These are phyloP conservation scores for Melospiza georgiana DNA, from an alignment of 2,113 vertebrate species.

Conservation along the genomic window DNA sequence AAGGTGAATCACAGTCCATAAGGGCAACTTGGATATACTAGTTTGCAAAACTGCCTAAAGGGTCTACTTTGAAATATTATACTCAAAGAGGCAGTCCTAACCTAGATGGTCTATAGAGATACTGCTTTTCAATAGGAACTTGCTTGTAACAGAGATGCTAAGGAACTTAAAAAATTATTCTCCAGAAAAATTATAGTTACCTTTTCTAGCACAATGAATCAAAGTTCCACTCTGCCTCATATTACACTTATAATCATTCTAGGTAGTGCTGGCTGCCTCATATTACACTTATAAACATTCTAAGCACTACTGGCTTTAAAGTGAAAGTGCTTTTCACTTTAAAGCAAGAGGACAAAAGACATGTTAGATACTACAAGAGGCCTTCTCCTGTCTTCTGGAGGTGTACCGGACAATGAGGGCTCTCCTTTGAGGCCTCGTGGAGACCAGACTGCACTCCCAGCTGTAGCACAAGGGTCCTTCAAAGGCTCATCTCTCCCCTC, in stretches of 20 bases:
- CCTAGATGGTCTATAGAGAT: neutral
- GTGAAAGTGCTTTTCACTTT: neutral
- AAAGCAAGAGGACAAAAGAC: neutral
- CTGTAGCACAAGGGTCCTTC: neutral
- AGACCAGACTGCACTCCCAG: neutral
- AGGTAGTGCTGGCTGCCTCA: neutral
- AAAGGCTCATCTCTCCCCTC: neutral
- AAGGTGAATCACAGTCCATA: neutral
- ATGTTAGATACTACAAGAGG: neutral
- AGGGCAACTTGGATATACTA: neutral
- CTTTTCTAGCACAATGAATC: neutral
- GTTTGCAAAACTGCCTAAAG: neutral
- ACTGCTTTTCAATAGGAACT: neutral
- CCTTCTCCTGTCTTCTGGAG: neutral
- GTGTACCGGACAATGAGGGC: neutral
- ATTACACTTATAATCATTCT: neutral
- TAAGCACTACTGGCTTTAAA: neutral
- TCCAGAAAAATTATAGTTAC: neutral
- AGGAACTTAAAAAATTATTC: neutral
- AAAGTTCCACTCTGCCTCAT: neutral
- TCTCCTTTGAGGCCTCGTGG: neutral
- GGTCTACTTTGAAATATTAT: slow-evolving; percentile 9
- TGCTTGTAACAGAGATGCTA: neutral
- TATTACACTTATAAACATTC: neutral
- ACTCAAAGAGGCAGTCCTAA: neutral